phyloP scores from a whole-genome alignment of 1,140 invertebrate genomes.

The Formica selysi region DNA sequence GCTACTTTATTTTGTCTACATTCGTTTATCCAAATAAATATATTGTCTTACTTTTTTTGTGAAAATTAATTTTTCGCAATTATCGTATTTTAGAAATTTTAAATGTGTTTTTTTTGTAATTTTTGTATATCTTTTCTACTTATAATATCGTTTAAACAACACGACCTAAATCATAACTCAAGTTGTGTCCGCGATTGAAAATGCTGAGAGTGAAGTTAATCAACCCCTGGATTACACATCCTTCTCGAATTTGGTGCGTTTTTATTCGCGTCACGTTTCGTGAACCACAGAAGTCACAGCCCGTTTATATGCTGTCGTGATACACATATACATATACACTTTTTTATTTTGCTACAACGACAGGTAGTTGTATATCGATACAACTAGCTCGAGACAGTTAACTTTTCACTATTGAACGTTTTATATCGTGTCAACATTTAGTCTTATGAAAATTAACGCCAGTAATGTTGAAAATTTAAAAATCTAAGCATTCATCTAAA shows the following conservation, averaged over 20 bases:
- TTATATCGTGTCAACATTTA: not conserved
- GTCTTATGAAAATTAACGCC: not conserved
- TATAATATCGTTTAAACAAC: not conserved
- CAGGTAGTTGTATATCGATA: not conserved
- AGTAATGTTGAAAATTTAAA: not conserved
- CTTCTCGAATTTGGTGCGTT: not conserved
- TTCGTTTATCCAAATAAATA: not conserved
- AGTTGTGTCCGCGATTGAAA: not conserved
- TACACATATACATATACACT: not conserved
- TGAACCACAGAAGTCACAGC: conserved; percentile 5
- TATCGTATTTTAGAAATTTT: too few relatives aligned
- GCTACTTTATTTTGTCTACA: not conserved
- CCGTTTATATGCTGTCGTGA: not conserved
- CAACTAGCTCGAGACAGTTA: not conserved
- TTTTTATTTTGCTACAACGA: conserved; percentile 1
- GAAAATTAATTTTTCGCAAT: too few relatives aligned
- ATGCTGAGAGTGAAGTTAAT: not conserved
- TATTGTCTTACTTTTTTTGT: too few relatives aligned
- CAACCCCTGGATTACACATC: not conserved
- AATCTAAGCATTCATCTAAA: not conserved
- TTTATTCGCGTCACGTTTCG: conserved; percentile 43
- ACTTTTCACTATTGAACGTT: not conserved
- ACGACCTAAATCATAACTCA: not conserved
- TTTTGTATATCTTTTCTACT: too few relatives aligned
- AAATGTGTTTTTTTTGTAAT: too few relatives aligned